Conservation (phyloP, 1,140 invertebrate genomes). For the Sycobia sp. region DNA sequence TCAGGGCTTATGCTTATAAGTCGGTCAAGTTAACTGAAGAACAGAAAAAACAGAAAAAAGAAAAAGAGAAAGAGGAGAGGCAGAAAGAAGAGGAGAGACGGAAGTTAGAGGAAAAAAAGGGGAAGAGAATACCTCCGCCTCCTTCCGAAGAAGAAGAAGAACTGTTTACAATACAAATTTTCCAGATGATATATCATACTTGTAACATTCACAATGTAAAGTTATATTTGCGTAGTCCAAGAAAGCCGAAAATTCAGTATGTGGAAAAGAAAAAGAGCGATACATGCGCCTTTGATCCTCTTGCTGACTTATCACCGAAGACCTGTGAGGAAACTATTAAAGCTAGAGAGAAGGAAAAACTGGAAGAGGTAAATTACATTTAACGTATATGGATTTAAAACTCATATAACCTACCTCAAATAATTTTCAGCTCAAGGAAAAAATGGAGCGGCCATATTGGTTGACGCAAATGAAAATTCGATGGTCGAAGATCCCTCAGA, state of each 20-base stretch:
- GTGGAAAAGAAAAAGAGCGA: constrained; percentile 36
- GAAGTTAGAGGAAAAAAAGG: too few species aligned
- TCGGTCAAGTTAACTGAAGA: background rate
- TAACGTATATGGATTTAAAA: background rate
- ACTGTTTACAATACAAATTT: constrained; percentile 44
- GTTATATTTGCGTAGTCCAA: constrained; percentile 28
- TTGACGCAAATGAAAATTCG: constrained; percentile 37
- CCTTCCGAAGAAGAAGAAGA: too few species aligned
- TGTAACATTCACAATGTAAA: constrained; percentile 47
- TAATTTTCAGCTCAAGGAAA: background rate
- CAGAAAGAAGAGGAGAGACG: too few species aligned
- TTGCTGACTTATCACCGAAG: background rate
- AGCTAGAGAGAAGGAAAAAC: background rate
- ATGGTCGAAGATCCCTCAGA: constrained; percentile 40
- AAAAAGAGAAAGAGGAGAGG: too few species aligned
- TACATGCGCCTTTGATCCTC: constrained; percentile 35
- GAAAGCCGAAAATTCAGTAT: background rate
- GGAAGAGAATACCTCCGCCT: too few species aligned
- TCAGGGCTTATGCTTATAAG: constrained; percentile 43
- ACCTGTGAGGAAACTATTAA: background rate
- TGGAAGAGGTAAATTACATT: constrained; percentile 8
- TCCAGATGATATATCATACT: constrained; percentile 41
- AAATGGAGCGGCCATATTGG: constrained; percentile 44
- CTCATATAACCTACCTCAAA: background rate
- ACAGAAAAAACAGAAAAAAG: too few species aligned